Base-by-base conservation (phyloP, 2,113 vertebrate genomes). In the Apteryx owenii region DNA sequence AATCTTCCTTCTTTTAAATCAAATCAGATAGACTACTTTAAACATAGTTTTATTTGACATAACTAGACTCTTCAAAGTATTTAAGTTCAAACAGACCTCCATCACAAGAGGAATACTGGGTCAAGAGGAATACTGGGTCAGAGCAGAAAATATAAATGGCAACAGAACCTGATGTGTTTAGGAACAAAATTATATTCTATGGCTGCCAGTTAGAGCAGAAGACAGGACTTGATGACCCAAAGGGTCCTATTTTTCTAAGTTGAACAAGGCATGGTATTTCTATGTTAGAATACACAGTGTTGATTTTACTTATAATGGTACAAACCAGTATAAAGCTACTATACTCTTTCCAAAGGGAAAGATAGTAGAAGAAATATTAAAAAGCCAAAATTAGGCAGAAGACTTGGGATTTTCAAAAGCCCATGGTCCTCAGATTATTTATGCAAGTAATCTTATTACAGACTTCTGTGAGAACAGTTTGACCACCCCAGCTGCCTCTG, bases 401-500 rank as follows among this genome's bases (percentile, higher is more conserved):
- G 53, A 73, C 28, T 70, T 60, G 28, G 53, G 31, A 91, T 95
- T 95, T 91, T 91, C 82, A 90, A 75, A 97, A 85, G 54, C 22
- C 23, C 48, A 42, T 0, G 0, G 54, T 86, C 71, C 60, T 93
- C 80, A 94, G 79, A 90, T 85, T 96, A 88, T 76, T 85, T 90
- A 50, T 0, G 0, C 60, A 88, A 88, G 72, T 94, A 95, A 95
- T 95, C 89, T 95, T 92, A 94, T 95, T 94, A 95, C 68, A 91
- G 91, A 88, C 16, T 88, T 91, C 75, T 95, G 71, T 95, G 89
- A 64, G 79, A 95, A 85, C 53, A 78, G 33, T 56, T 85, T 96
- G 79, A 75, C 81, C 91, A 97, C 84, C 85, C 62, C 82, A 85
- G 94, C 70, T 88, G 86, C 50, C 46, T 95, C 93, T 93, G 64